Evolutionary conservation across 2,113 vertebrate species (phyloP).

Genomic region (Oryzias curvinotus): DNA sequence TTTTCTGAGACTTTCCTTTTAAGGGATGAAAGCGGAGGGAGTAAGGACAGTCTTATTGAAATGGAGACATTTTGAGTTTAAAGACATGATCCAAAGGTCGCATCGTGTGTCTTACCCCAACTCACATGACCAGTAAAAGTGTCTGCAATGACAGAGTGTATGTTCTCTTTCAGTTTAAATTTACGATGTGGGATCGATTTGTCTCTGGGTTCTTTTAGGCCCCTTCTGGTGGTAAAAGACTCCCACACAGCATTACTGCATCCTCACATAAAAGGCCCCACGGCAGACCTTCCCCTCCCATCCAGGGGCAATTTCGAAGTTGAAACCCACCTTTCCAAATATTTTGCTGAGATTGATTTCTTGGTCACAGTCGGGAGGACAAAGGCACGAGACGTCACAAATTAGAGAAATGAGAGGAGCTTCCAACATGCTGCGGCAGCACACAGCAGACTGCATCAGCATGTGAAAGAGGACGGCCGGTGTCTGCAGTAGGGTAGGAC

Average conservation of each 20-base stretch:
- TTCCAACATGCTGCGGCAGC: not conserved
- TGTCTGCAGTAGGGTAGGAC: not conserved
- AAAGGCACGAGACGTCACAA: not conserved
- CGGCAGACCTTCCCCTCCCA: not conserved
- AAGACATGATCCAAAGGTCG: no score
- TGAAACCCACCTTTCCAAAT: not conserved
- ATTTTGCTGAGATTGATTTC: not conserved
- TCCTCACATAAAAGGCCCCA: no score
- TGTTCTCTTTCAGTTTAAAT: no score
- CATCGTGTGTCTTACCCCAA: no score
- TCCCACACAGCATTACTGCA: no score
- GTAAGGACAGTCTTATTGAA: not conserved
- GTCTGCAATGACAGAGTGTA: no score
- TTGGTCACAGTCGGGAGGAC: not conserved
- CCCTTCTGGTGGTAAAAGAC: not conserved
- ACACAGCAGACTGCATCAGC: not conserved
- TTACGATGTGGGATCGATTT: no score
- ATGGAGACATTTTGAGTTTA: no score
- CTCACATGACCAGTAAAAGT: no score
- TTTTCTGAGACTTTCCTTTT: not conserved
- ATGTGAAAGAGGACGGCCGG: not conserved
- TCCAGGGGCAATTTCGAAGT: not conserved
- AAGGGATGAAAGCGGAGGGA: not conserved
- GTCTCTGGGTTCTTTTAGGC: no score
- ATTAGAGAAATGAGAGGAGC: conserved; percentile 3